Evolutionary conservation across 2,888 invertebrate genomes (phyloP), one percentile per base, ranked within the genome.

Genomic region (Steinernema scapterisci): DNA sequence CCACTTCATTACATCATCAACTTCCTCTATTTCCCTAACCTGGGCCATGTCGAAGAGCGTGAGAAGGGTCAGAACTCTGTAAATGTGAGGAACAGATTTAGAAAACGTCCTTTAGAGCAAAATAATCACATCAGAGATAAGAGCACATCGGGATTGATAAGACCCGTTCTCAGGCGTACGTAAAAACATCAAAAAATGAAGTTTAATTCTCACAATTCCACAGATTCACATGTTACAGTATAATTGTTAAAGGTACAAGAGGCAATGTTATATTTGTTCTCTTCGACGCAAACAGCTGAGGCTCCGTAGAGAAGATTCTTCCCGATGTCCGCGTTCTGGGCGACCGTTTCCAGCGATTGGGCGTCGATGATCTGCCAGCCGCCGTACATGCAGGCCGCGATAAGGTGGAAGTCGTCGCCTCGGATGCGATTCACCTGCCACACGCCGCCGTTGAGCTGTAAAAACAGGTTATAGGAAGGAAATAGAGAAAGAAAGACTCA

Each of bases 311-410:
- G 63, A 9, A 63, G 63, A 63, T 63, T 31, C 31, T 63, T 63
- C 1, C 63, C 63, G 63, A 63, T 63, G 19, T 25, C 63, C 13
- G 16, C 27, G 63, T 63, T 63, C 31, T 63, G 16, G 7, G 63
- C 63, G 1, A 63, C 31, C 9, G 38, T 63, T 31, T 63, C 63
- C 75, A 73, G 45, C 38, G 72, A 51, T 31, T 54, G 7, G n/a
- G 21, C 7, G 27, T 73, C 73, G 31, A 73, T 56, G 16, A 73
- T 73, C 63, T 54, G 27, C 72, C 72, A 75, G 2, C 76, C 76
- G 52, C 70, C 74, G 52, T 76, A 74, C 76, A 76, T 76, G 45
- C 74, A 73, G 2, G 76, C 76, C 13, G 63, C 71, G 54, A 76
- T 25, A 25, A 70, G 46, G 9, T 72, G 71, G 46, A 72, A 72